phyloP scores from a whole-genome alignment of 2,113 vertebrate species.

The Mobula hypostoma region DNA sequence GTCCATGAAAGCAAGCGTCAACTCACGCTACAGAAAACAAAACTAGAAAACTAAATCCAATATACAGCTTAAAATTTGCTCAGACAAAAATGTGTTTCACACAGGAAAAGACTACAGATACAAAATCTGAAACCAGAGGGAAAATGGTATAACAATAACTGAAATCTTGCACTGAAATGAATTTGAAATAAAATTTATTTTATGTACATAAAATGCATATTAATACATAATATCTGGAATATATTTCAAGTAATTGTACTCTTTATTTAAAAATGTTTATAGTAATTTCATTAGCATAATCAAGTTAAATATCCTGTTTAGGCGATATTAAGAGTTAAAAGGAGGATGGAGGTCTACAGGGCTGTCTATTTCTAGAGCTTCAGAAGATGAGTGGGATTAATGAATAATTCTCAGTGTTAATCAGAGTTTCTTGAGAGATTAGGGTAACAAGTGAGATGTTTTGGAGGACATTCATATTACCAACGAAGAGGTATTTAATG shows the following conservation, averaged over 20 bases:
- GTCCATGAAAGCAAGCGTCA: not conserved
- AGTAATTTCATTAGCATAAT: not conserved
- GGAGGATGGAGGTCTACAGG: too few relatives aligned
- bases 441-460: too few relatives aligned
- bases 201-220: not conserved
- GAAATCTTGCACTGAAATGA: not conserved
- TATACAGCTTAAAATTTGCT: not conserved
- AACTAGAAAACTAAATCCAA: not conserved
- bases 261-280: not conserved
- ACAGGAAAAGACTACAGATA: not conserved
- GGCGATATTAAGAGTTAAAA: too few relatives aligned
- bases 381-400: too few relatives aligned
- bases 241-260: not conserved
- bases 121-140: not conserved
- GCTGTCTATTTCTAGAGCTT: too few relatives aligned
- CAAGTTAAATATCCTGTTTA: not conserved
- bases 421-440: too few relatives aligned
- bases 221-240: not conserved
- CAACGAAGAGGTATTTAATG: too few relatives aligned
- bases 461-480: too few relatives aligned
- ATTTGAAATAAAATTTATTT: slow-evolving; percentile 12
- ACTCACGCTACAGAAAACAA: not conserved
- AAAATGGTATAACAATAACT: not conserved
- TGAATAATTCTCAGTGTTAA: too few relatives aligned
- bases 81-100: not conserved